Evolutionary conservation across 2,113 vertebrate species (phyloP), one percentile per base, ranked within the genome.

Genomic region (Ptilorrhoa leucosticta): DNA sequence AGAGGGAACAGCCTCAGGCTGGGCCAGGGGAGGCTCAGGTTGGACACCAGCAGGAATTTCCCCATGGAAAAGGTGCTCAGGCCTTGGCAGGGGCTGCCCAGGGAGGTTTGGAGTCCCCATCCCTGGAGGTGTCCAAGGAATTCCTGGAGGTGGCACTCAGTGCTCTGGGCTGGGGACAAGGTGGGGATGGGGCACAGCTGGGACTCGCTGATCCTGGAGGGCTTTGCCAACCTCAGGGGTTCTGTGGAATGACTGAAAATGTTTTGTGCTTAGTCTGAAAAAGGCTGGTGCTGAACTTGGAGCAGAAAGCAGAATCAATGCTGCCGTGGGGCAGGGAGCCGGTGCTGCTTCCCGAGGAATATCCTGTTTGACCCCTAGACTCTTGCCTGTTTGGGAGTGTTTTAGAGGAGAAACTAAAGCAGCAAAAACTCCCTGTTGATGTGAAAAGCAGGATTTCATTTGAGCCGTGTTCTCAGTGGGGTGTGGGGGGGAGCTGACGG

Each of bases 181-280:
- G 17, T 68, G 51, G 63, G 63, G 10, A 66, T 31, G 21, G 66
- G 27, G 18, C 53, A 50, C 35, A 30, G 65, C 1, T 1, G 0
- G 51, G 13, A 4, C 17, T 56, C 0, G 3, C 0, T 56, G 19
- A 4, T 1, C 61, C 6, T 6, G 64, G 28, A 18, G 42, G 9
- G 5, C 2, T 48, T 69, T n/a, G 69, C 79, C 44, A 14, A 0
- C 53, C 44, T 9, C 64, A 11, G 42, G 10, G 21, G 7, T 15
- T 31, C 50, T 45, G 40, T 53, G 60, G 24, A 44, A 45, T 54
- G 39, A 4, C 30, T 79, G 39, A 18, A 66, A 45, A 26, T 37
- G 21, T 15, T 80, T 30, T 26, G 15, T 37, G 1, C 33, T 54
- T 31, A 31, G 4, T 20, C 50, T 15, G 4, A 4, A 44, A 15